Evolutionary conservation across 2,888 invertebrate genomes (phyloP).

Genomic region (Trisateles emortualis): DNA sequence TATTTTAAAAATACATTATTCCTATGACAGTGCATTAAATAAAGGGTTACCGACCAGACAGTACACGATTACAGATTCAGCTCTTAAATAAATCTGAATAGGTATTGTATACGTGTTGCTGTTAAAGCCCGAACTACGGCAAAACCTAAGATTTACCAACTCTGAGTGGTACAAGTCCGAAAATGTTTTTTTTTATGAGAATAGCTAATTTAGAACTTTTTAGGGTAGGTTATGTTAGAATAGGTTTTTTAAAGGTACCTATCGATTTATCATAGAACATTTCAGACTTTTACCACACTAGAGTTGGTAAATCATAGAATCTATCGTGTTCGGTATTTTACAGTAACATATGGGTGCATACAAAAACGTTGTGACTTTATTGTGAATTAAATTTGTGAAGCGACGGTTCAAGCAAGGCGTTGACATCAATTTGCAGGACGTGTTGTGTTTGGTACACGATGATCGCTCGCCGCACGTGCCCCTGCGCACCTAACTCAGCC

Average conservation of each 20-base stretch:
- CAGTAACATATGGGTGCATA: conserved; percentile 60
- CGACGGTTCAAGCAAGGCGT: conserved; percentile 68
- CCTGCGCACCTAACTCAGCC: conserved; percentile 9
- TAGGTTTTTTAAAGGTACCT: too few relatives aligned
- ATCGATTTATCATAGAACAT: too few relatives aligned
- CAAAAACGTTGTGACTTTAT: conserved; percentile 66
- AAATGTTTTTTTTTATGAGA: too few relatives aligned
- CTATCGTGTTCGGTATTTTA: not conserved
- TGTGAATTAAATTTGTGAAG: conserved; percentile 72
- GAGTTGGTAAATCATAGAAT: too few relatives aligned
- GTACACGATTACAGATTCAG: conserved; percentile 72
- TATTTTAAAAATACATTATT: conserved; percentile 51
- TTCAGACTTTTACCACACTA: too few relatives aligned
- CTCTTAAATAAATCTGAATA: conserved; percentile 77
- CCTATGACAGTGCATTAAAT: conserved; percentile 60
- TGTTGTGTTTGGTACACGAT: conserved; percentile 45
- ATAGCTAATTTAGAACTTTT: too few relatives aligned
- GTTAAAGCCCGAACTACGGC: too few relatives aligned
- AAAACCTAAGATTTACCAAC: too few relatives aligned
- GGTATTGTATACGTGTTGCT: conserved; percentile 81
- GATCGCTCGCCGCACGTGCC: conserved; percentile 44
- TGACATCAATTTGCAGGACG: conserved; percentile 68
- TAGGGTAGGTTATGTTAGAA: too few relatives aligned
- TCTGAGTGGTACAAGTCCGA: too few relatives aligned
- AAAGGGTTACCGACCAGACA: conserved; percentile 72